Conservation (phyloP, 23 tunicate genomes). For the Styela clava region DNA sequence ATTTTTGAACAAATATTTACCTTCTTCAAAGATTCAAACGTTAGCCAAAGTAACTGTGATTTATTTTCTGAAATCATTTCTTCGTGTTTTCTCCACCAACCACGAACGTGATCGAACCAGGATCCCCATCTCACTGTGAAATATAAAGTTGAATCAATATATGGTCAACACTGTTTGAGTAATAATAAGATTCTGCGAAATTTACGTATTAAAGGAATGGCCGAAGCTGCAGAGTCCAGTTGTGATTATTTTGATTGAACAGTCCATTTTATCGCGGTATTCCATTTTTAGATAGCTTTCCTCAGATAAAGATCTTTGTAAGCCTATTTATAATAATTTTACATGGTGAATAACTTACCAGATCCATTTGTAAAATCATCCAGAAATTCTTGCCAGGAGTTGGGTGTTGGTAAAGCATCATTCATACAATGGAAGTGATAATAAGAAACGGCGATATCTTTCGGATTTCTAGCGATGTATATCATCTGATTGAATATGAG, state of each 20-base stretch:
- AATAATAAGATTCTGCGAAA: too few species aligned
- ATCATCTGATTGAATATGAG: not conserved
- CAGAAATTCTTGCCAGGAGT: constrained; percentile 19
- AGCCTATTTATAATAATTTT: not conserved
- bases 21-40: constrained; percentile 18
- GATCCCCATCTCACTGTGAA: constrained; percentile 27
- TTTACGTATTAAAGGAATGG: too few species aligned
- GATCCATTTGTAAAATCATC: constrained; percentile 21
- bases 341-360: constrained; percentile 14
- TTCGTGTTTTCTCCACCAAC: constrained; percentile 25
- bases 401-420: constrained; percentile 21
- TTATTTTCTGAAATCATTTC: not conserved
- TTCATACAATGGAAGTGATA: constrained; percentile 31
- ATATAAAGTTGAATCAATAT: too few species aligned
- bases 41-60: constrained; percentile 4
- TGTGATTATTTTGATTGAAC: too few species aligned
- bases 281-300: not conserved
- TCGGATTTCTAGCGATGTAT: constrained; percentile 21
- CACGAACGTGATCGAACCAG: constrained; percentile 26
- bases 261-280: too few species aligned
- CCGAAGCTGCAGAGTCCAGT: too few species aligned
- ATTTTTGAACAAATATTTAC: too few species aligned
- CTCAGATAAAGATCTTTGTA: too few species aligned
- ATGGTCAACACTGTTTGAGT: too few species aligned
- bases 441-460: constrained; percentile 27